Conservation (phyloP, 2,888 invertebrate genomes). For the Beris morrisii region DNA sequence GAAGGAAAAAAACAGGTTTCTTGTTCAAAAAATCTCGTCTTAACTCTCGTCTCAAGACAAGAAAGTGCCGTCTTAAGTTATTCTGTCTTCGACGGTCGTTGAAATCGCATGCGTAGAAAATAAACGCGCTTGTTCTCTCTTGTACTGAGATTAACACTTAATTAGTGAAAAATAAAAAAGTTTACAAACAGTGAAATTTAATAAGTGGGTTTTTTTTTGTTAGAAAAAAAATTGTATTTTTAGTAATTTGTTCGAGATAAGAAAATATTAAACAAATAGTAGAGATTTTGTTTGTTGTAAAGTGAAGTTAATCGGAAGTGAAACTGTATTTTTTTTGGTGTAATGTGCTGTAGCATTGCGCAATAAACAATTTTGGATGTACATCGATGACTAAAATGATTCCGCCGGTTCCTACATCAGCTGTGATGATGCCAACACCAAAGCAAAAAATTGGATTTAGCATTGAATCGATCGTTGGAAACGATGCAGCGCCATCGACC, state of each 20-base stretch:
- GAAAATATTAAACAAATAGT: background rate
- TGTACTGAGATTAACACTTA: constrained; percentile 12
- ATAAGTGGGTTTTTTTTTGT: background rate
- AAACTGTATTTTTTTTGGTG: background rate
- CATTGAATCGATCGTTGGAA: constrained; percentile 92
- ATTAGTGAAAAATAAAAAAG: constrained; percentile 6
- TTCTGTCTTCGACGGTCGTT: constrained; percentile 55
- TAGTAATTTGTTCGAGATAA: constrained; percentile 15
- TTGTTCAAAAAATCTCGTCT: constrained; percentile 5
- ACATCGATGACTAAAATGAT: constrained; percentile 68
- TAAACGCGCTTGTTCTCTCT: constrained; percentile 7
- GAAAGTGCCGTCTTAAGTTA: constrained; percentile 41
- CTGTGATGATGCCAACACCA: constrained; percentile 82
- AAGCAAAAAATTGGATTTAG: constrained; percentile 95
- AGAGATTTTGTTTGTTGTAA: background rate
- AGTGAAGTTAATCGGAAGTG: constrained; percentile 1
- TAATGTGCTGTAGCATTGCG: background rate
- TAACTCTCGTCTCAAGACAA: constrained; percentile 8
- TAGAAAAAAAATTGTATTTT: constrained; percentile 1
- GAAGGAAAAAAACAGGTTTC: too few relatives aligned
- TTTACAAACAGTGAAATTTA: constrained; percentile 4
- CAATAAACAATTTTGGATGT: too few relatives aligned
- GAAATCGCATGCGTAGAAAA: constrained; percentile 45
- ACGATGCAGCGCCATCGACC: constrained; percentile 51
- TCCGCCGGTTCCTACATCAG: constrained; percentile 93